Conservation (phyloP, 1,140 invertebrate species). For the Spodoptera frugiperda region DNA sequence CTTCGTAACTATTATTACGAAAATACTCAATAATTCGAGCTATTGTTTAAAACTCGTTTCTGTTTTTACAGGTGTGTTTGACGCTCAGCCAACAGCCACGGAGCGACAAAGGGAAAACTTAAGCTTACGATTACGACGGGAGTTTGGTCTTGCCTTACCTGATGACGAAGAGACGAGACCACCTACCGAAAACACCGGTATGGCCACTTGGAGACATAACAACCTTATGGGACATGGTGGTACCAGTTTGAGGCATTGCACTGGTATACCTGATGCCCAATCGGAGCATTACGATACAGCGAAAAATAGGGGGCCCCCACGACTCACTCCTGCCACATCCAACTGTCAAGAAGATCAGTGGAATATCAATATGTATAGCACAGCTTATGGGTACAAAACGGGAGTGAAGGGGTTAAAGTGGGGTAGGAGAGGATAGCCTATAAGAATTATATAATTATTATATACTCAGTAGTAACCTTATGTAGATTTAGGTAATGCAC, state of each 20-base stretch:
- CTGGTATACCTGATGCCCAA: background rate
- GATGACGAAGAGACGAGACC: conserved; percentile 89
- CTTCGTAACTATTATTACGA: too few relatives aligned
- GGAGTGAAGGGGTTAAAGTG: conserved; percentile 30
- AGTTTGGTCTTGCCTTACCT: conserved; percentile 91
- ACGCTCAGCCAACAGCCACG: conserved; percentile 88
- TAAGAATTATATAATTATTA: conserved; percentile 12
- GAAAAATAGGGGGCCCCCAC: background rate
- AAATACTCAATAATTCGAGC: background rate
- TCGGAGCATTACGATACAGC: background rate
- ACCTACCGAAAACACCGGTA: conserved; percentile 62
- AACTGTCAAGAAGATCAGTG: conserved; percentile 15
- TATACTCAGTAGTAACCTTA: background rate
- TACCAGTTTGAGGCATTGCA: background rate
- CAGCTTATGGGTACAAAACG: conserved; percentile 21
- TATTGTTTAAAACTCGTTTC: background rate
- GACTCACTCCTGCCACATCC: background rate
- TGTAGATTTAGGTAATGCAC: conserved; percentile 1
- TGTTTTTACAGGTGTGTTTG: conserved; percentile 75
- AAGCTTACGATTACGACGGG: conserved; percentile 90
- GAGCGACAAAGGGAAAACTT: conserved; percentile 91
- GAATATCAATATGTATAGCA: conserved; percentile 26
- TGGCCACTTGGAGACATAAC: conserved; percentile 40
- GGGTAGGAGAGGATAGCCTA: conserved; percentile 25
- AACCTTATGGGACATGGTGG: background rate